Evolutionary conservation across 2,888 invertebrate species (phyloP).

Genomic region (Sinohyriopsis cumingii): DNA sequence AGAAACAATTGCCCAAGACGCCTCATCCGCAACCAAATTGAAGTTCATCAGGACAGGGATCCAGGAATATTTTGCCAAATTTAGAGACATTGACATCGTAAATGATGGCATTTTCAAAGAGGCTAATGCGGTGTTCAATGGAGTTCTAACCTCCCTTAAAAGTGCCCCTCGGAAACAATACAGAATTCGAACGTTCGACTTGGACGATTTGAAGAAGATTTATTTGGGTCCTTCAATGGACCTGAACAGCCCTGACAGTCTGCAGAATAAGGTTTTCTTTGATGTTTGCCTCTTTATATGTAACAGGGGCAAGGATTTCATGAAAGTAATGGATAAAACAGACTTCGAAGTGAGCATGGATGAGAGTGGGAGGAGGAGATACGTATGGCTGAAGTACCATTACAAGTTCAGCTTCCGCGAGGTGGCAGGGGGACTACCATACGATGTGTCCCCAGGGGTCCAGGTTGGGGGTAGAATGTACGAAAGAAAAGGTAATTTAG

Average conservation of each 20-base stretch:
- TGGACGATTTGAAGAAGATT: constrained; percentile 59
- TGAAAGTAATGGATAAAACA: constrained; percentile 58
- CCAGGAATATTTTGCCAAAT: constrained; percentile 54
- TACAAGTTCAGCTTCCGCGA: constrained; percentile 58
- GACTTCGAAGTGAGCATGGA: constrained; percentile 61
- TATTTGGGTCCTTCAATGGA: constrained; percentile 60
- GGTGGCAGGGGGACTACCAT: constrained; percentile 44
- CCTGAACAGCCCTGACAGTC: constrained; percentile 53
- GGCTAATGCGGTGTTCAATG: constrained; percentile 54
- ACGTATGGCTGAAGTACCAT: constrained; percentile 59
- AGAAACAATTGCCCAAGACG: constrained; percentile 35
- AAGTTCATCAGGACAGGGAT: constrained; percentile 51
- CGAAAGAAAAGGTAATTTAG: constrained; percentile 55
- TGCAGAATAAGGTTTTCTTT: constrained; percentile 65
- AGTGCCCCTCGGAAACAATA: constrained; percentile 51
- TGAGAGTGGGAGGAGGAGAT: constrained; percentile 46
- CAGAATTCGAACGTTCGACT: constrained; percentile 49
- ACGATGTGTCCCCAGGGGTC: constrained; percentile 30
- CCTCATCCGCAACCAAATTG: constrained; percentile 29
- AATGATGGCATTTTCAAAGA: constrained; percentile 48
- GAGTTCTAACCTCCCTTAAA: constrained; percentile 6
- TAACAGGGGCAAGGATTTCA: constrained; percentile 62
- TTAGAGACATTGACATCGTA: constrained; percentile 53
- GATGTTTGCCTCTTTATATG: constrained; percentile 62
- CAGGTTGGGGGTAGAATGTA: constrained; percentile 62